Base-by-base conservation (phyloP, 2,888 invertebrate species). In the Melitaea athalia region DNA sequence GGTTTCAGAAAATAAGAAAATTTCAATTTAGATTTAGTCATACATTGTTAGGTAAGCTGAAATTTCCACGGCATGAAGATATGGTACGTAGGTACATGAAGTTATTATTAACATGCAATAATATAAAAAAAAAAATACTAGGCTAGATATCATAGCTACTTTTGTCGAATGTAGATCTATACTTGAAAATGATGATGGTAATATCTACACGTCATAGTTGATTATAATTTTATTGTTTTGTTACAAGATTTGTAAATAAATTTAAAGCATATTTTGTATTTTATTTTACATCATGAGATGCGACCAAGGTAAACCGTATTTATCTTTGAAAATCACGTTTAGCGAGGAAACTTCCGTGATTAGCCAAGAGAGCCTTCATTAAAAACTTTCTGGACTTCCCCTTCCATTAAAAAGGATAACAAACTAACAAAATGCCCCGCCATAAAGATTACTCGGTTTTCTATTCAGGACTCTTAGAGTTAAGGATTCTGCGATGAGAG, bases 331-430 rank as follows among this genome's bases (percentile, higher is more conserved):
- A 66, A 69, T 59, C 52, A 63, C 59, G 33, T 68, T 66, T 66
- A 60, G 62, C 59, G 15, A 59, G 43, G 63, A 59, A 79, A 79
- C 75, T 79, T 80, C 72, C 72, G 75, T 77, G 80, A 79, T 78
- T 79, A 79, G 74, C 75, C 74, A 75, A 72, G 72, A 74, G 77
- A 73, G 72, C 74, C 74, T 75, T 79, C 78, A 77, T 81, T 81
- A 80, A 79, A 81, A 80, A 80, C 76, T 81, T 81, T 69, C 57
- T 15, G 42, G 38, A 38, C 42, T 42, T 15, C 38, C 77, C 74
- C 77, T 69, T 69, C 71, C 72, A 73, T 69, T 73, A 75, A 79
- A 75, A 75, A 70, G 69, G 73, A 73, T 74, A 76, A 42, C 57
- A 42, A 77, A 79, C 77, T 77, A 74, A 73, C 69, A 62, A 68